Conservation (phyloP, 2,797 vertebrate species). For the Gymnopithys bicolor region DNA sequence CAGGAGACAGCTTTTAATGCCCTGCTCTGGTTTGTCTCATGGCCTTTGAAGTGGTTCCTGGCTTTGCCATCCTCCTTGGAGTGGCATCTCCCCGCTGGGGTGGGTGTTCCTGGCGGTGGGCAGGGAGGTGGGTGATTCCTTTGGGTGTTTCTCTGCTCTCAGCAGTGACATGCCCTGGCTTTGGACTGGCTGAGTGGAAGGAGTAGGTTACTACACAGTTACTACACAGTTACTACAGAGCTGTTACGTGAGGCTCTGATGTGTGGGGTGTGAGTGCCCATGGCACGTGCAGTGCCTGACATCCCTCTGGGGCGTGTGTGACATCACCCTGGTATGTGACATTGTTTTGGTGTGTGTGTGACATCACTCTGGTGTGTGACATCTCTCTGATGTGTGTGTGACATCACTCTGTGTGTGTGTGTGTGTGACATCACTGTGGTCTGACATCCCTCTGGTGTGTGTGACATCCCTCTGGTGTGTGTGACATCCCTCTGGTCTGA, state of each 20-base stretch:
- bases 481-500: too few relatives aligned
- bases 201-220: not conserved
- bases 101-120: not conserved
- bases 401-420: too few relatives aligned
- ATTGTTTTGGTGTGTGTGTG: too few relatives aligned
- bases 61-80: not conserved
- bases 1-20: not conserved
- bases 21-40: slow-evolving; percentile 10
- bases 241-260: not conserved
- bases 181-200: not conserved
- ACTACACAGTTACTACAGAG: not conserved
- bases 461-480: too few relatives aligned
- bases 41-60: not conserved
- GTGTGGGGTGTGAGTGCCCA: not conserved
- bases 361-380: too few relatives aligned
- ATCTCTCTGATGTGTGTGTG: too few relatives aligned
- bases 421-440: too few relatives aligned
- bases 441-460: too few relatives aligned
- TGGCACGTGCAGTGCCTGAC: not conserved
- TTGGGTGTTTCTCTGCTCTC: not conserved
- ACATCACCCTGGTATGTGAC: too few relatives aligned
- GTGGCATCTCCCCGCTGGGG: not conserved
- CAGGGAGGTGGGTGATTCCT: not conserved
- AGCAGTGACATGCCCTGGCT: not conserved
- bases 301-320: not conserved